A percentile compares a stretch with the other conserved stretches of the same genome.
Evolutionary conservation across 1,140 invertebrate species (phyloP).

Genomic region (Conus ventricosus): DNA sequence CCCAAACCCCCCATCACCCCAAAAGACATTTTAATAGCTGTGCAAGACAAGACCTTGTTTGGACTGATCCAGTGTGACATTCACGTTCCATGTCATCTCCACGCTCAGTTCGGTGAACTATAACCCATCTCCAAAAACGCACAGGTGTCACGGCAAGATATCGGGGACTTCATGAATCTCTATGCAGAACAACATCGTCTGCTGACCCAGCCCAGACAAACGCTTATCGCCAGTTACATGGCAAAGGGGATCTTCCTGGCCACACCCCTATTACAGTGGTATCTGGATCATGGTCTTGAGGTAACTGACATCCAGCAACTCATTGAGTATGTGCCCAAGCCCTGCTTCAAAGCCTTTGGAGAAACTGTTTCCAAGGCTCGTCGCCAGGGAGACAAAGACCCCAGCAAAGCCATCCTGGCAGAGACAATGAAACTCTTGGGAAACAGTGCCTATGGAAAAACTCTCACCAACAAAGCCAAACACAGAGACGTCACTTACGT

Average conservation of each 20-base stretch:
- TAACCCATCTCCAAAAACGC: slow-evolving; percentile 45
- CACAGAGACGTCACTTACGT: too few species aligned
- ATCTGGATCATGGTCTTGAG: slow-evolving; percentile 48
- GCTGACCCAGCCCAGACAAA: slow-evolving; percentile 37
- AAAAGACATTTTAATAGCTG: too few species aligned
- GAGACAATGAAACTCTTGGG: slow-evolving; percentile 51
- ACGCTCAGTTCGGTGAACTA: too few species aligned
- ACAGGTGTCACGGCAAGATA: slow-evolving; percentile 36
- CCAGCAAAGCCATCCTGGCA: slow-evolving; percentile 46
- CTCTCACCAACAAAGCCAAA: too few species aligned
- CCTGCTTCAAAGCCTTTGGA: slow-evolving; percentile 46
- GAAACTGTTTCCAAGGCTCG: slow-evolving; percentile 46
- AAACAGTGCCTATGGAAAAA: background rate
- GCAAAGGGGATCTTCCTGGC: slow-evolving; percentile 45
- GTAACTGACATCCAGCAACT: slow-evolving; percentile 40
- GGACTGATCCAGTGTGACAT: too few species aligned
- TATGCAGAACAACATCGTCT: slow-evolving; percentile 35
- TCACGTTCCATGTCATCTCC: too few species aligned
- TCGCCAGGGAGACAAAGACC: slow-evolving; percentile 44
- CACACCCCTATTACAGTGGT: slow-evolving; percentile 53
- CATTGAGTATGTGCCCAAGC: background rate
- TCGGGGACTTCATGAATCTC: slow-evolving; percentile 47
- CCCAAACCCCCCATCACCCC: too few species aligned
- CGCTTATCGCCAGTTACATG: slow-evolving; percentile 45
- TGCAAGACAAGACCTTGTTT: too few species aligned